Evolutionary conservation across 2,113 vertebrate genomes (phyloP).

Genomic region (Sakesphorus luctuosus): DNA sequence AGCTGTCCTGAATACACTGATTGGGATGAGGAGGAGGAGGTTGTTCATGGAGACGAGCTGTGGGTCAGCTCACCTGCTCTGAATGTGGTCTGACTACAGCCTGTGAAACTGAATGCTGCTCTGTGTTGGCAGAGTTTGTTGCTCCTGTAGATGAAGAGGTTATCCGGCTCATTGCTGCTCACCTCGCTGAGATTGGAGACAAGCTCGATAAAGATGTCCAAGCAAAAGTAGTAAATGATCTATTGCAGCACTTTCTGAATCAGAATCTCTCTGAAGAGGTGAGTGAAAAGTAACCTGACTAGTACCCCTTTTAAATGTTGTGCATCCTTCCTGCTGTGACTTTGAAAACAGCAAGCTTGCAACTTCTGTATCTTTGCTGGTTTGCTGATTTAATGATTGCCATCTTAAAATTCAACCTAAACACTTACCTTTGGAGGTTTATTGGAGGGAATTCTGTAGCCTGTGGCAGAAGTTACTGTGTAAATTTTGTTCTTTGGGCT

Average conservation of each 20-base stretch:
- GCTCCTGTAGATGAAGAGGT: conserved; percentile 43
- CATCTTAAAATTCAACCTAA: neutral
- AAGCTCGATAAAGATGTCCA: conserved; percentile 59
- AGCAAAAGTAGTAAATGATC: conserved; percentile 15
- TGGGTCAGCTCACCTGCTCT: neutral
- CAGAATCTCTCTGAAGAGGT: conserved; percentile 54
- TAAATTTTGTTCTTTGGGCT: neutral
- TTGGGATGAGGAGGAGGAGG: neutral
- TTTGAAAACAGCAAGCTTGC: neutral
- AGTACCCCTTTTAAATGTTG: neutral
- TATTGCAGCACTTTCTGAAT: conserved; percentile 50
- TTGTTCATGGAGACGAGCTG: neutral
- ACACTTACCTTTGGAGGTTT: neutral
- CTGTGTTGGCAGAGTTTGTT: neutral
- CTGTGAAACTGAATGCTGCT: neutral
- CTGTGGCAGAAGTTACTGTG: neutral
- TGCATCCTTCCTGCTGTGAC: neutral
- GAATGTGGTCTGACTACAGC: neutral
- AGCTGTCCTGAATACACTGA: neutral
- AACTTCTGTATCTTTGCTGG: neutral
- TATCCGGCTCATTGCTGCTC: conserved; percentile 67
- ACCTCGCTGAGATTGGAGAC: conserved; percentile 74
- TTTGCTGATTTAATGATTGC: neutral
- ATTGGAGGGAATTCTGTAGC: neutral
- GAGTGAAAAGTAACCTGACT: neutral